Percentiles rank a stretch among this genome's conserved stretches.
These are phyloP conservation scores for Diaphora mendica DNA, from an alignment of 2,888 invertebrate genomes.

Conservation along the genomic window DNA sequence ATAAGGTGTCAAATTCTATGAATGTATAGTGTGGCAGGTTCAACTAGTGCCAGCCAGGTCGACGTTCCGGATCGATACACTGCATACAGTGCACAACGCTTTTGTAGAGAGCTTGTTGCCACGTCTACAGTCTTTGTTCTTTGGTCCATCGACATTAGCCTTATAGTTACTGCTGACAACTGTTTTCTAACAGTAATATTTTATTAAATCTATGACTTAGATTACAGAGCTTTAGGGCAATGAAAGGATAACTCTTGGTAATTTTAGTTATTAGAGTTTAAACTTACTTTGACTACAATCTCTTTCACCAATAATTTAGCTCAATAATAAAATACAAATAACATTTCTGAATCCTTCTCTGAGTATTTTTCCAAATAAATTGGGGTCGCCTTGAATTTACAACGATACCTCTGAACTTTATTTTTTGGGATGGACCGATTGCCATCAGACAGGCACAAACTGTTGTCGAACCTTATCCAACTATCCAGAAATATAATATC, in stretches of 20 bases:
- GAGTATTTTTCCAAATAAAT: too few species aligned
- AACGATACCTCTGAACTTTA: too few species aligned
- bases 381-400: too few species aligned
- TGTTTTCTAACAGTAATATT: not conserved
- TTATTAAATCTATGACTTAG: not conserved
- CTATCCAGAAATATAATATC: too few species aligned
- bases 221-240: not conserved
- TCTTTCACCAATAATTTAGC: not conserved
- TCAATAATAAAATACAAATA: too few species aligned
- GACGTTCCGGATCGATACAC: conserved; percentile 38
- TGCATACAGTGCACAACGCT: conserved; percentile 32
- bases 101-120: not conserved
- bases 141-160: not conserved
- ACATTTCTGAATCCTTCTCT: too few species aligned
- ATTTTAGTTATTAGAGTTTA: not conserved
- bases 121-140: conserved; percentile 7
- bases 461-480: too few species aligned
- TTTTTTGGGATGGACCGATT: too few species aligned
- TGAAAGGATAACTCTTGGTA: not conserved
- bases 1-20: not conserved
- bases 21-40: conserved; percentile 17
- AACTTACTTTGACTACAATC: not conserved
- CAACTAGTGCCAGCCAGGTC: conserved; percentile 17
- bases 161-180: not conserved
- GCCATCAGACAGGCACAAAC: too few species aligned